Evolutionary conservation across 2,113 vertebrate genomes (phyloP), one percentile per base, ranked within the genome.

Genomic region (Dasyornis broadbenti): DNA sequence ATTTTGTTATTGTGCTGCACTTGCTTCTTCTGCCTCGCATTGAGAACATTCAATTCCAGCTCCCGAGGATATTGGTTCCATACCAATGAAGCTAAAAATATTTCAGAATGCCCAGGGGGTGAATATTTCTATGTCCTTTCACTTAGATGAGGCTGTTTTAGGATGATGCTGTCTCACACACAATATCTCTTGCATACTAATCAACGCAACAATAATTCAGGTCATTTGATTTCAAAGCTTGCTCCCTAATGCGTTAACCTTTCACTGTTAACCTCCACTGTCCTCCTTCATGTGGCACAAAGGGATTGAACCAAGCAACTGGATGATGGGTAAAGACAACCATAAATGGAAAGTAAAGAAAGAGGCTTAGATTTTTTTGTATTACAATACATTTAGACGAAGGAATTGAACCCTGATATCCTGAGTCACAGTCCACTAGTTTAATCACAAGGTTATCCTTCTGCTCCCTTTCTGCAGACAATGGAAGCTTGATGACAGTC

Each of bases 61-160:
- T 95, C 91, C 94, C 7, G 30, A 92, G 95, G 89, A 94, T 94
- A 92, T 91, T 95, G 93, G 93, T 96, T 92, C 93, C 89, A 85
- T 95, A 96, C 93, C 95, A 96, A 82, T 94, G 92, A 96, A 95
- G 84, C 84, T 94, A 96, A 95, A 96, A 94, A 95, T 96, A 95
- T 91, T 92, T 83, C 54, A 82, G 42, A 96, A 91, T 95, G 54
- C 94, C 94, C 95, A 85, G 27, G 70, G 87, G 94, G 93, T 90
- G 89, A 95, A 97, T 97, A 97, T 94, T 96, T 97, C 94, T 89
- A 53, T 69, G 94, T 90, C 75, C 70, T 90, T 95, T 92, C 85
- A 88, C 89, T 94, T 76, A 94, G 77, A 94, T 78, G 63, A 94
- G 66, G 75, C 54, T 95, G 65, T 15, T 94, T 91, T 76, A 92